Percentiles rank a stretch among this genome's conserved stretches.
phyloP scores from a whole-genome alignment of 1,140 invertebrate species.

The Cepaea nemoralis region DNA sequence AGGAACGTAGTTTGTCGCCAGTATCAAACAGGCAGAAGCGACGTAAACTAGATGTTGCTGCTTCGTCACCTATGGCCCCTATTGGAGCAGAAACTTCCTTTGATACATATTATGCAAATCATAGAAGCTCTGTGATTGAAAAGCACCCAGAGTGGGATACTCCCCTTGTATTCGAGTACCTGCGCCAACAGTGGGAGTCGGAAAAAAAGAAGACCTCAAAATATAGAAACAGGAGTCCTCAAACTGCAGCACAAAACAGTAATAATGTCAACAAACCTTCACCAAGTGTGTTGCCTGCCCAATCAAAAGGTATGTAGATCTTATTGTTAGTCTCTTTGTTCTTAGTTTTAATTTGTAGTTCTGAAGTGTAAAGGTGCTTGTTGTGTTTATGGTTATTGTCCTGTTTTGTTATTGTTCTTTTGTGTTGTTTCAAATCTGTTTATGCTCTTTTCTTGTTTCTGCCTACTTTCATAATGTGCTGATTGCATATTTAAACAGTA shows the following conservation, averaged over 20 bases:
- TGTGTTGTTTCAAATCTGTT: no score
- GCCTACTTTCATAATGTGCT: no score
- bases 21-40: not conserved
- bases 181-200: conserved; percentile 69
- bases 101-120: conserved; percentile 68
- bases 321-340: no score
- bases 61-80: not conserved
- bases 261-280: not conserved
- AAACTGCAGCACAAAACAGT: not conserved
- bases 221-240: not conserved
- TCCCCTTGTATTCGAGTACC: conserved; percentile 60
- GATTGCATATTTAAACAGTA: no score
- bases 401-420: no score
- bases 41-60: conserved; percentile 25
- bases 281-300: not conserved
- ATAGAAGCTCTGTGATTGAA: conserved; percentile 57
- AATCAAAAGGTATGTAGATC: not conserved
- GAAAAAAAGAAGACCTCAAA: conserved; percentile 64
- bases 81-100: conserved; percentile 59
- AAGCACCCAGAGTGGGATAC: conserved; percentile 69
- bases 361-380: no score
- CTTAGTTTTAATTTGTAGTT: no score
- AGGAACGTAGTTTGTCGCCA: conserved; percentile 20
- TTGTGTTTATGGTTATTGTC: no score
- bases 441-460: no score